These are phyloP conservation scores for Colossoma macropomum DNA, from an alignment of 2,113 vertebrate genomes.

Conservation along the genomic window DNA sequence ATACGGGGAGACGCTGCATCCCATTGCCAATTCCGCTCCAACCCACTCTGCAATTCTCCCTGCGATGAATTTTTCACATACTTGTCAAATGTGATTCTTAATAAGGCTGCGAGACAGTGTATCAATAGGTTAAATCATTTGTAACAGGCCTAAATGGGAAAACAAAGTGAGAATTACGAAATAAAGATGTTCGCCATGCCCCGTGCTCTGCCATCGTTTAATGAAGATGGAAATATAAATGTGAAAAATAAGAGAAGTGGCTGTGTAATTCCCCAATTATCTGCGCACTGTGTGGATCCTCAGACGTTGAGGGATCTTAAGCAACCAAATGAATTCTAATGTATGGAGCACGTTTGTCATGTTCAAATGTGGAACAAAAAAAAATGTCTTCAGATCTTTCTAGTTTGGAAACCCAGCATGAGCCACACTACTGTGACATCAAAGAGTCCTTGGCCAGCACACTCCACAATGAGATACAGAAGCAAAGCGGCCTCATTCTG, in stretches of 20 bases:
- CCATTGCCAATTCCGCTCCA: neutral
- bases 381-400: too few species aligned
- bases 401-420: neutral
- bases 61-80: slow-evolving; percentile 11
- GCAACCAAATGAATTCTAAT: neutral
- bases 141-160: slow-evolving; percentile 32
- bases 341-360: neutral
- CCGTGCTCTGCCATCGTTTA: neutral
- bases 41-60: slow-evolving; percentile 19
- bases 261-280: slow-evolving; percentile 28
- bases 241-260: slow-evolving; percentile 19
- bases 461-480: neutral
- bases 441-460: neutral
- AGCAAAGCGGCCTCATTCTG: neutral
- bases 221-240: slow-evolving; percentile 17
- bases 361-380: neutral
- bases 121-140: slow-evolving; percentile 41
- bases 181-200: slow-evolving; percentile 14
- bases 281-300: slow-evolving; percentile 14
- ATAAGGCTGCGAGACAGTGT: slow-evolving; percentile 28
- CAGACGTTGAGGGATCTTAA: slow-evolving; percentile 11
- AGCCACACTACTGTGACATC: neutral
- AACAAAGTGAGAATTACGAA: slow-evolving; percentile 31
- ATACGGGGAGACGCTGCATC: neutral
- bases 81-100: slow-evolving; percentile 38